Percentiles rank a stretch among this genome's conserved stretches.
These are phyloP conservation scores for Candidula unifasciata DNA, from an alignment of 2,888 invertebrate species.

Conservation along the genomic window DNA sequence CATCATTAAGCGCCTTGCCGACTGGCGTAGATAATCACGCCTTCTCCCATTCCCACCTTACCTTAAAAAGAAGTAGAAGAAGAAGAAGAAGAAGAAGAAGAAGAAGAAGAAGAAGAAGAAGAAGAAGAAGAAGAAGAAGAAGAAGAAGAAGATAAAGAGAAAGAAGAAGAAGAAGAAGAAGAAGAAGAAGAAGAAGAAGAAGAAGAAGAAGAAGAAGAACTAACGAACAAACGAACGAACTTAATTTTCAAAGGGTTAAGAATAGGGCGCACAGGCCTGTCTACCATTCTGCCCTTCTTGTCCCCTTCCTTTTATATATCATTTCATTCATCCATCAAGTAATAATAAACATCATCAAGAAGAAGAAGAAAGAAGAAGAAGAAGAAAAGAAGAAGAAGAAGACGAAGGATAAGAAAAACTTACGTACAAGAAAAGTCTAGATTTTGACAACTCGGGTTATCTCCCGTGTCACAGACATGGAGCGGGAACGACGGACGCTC, in stretches of 20 bases:
- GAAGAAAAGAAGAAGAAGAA: too few species aligned
- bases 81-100: conserved; percentile 18
- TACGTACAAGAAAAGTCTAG: conserved; percentile 53
- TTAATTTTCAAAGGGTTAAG: too few species aligned
- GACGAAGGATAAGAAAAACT: not conserved
- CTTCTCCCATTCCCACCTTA: not conserved
- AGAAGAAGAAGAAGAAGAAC: not conserved
- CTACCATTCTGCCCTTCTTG: too few species aligned
- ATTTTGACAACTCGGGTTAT: conserved; percentile 70
- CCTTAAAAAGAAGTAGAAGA: not conserved
- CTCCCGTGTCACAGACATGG: conserved; percentile 77
- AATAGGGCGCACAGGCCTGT: too few species aligned
- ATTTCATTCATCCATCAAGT: conserved; percentile 1
- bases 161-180: not conserved
- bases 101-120: not conserved
- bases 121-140: not conserved
- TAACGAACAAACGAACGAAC: too few species aligned
- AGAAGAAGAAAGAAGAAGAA: not conserved
- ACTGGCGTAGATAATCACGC: too few species aligned
- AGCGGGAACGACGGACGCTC: conserved; percentile 72
- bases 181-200: not conserved
- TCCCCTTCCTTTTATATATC: too few species aligned
- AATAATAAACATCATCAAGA: conserved; percentile 9
- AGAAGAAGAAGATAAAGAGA: not conserved
- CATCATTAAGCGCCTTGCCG: too few species aligned